Evolutionary conservation across 2,797 vertebrate species (phyloP), one percentile per base, ranked within the genome.

Genomic region (Poecilia velifera): DNA sequence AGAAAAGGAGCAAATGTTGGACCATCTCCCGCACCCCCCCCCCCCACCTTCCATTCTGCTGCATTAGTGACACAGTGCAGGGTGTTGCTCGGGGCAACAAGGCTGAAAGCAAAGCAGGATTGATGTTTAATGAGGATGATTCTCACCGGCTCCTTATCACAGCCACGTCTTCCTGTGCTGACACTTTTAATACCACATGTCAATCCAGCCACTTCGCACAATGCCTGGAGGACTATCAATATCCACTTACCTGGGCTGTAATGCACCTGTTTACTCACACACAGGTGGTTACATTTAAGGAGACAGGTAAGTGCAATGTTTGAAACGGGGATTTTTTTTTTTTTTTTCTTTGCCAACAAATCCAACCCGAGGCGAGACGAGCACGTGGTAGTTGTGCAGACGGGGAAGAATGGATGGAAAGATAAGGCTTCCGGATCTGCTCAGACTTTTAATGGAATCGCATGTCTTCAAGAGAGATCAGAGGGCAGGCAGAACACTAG

Each of bases 111-210:
- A 86, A 86, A 84, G 82, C 80, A 83, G 83, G 86, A 91, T 77
- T 92, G 91, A 93, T 93, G 89, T 93, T 91, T 94, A 95, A 95
- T 93, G 91, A 95, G 91, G 82, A 93, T 85, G 89, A 89, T 89
- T 93, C 87, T 90, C 87, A 84, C 84, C 81, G 84, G 87, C 82
- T 91, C 87, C 92, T 92, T 95, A 94, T 95, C 93, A 86, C 86
- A 85, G 79, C 41, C 73, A 28, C 84, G 89, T 92, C 92, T 88
- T 74, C 90, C 79, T 81, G 80, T 82, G 83, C 81, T 94, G 93
- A 94, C 93, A 92, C 89, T 91, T 94, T 95, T 95, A 95, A 95
- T 95, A 94, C 89, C 5, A 8, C 74, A 70, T 53, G 88, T 94
- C 94, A 93, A 85, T 94, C 94, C 92, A 88, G 73, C 80, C 25